Evolutionary conservation across 1,140 invertebrate species (phyloP).

Genomic region (Lasioglossum albipes): DNA sequence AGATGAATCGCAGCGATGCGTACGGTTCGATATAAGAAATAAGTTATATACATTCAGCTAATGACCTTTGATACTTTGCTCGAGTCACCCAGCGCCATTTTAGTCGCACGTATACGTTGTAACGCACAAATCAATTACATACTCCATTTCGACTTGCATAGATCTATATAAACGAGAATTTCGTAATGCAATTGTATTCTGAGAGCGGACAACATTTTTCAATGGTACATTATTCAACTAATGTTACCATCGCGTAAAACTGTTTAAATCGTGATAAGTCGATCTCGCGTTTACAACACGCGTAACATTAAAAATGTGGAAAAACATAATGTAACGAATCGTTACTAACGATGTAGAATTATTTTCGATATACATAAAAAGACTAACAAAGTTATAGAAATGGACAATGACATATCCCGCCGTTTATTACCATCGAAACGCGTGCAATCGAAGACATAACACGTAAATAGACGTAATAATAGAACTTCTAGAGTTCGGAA

Average conservation of each 20-base stretch:
- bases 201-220: not conserved
- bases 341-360: no score
- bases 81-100: conserved; percentile 74
- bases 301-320: not conserved
- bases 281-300: not conserved
- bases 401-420: not conserved
- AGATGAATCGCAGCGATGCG: conserved; percentile 12
- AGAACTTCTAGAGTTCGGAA: not conserved
- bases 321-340: not conserved
- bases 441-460: not conserved
- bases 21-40: conserved; percentile 9
- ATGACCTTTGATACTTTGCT: conserved; percentile 72
- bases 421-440: not conserved
- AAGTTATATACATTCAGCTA: conserved; percentile 46
- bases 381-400: not conserved
- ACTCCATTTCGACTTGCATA: not conserved
- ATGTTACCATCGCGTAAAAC: not conserved
- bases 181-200: not conserved
- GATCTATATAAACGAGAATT: not conserved
- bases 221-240: not conserved
- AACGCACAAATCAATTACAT: conserved; percentile 5
- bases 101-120: conserved; percentile 40
- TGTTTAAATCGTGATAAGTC: not conserved
- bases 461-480: not conserved
- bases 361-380: not conserved